A percentile compares a stretch with the other conserved stretches of the same genome.
phyloP scores from a whole-genome alignment of 2,888 invertebrate genomes.

The Gibbula magus region DNA sequence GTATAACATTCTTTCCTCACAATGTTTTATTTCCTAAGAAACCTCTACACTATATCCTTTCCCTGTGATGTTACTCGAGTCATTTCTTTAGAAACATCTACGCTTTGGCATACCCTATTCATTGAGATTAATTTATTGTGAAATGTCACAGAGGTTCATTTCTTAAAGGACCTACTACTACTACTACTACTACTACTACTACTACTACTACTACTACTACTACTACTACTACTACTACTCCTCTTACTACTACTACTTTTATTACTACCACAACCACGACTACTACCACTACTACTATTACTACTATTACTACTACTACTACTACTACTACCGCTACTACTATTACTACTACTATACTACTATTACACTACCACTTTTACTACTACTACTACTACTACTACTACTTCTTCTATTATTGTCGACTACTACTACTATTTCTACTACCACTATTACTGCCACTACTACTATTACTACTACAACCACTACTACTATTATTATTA shows the following conservation, averaged over 20 bases:
- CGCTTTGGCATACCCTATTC: no score
- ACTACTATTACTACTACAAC: background rate
- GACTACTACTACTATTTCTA: no score
- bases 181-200: conserved; percentile 16
- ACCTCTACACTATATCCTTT: no score
- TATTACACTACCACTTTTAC: background rate
- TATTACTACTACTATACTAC: background rate
- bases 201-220: background rate
- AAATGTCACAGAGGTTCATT: background rate
- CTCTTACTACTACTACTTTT: background rate
- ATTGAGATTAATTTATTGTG: no score
- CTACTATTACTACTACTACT: background rate
- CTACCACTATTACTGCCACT: no score
- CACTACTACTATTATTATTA: background rate
- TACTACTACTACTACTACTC: background rate
- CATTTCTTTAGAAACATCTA: no score
- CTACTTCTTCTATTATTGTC: no score
- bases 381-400: background rate
- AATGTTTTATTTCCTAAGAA: no score
- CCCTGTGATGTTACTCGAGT: no score
- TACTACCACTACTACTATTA: background rate
- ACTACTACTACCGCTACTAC: background rate
- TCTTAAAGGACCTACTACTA: background rate
- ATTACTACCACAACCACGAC: background rate
- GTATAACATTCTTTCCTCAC: no score